phyloP scores from a whole-genome alignment of 2,113 vertebrate species.

The Callipepla californica region DNA sequence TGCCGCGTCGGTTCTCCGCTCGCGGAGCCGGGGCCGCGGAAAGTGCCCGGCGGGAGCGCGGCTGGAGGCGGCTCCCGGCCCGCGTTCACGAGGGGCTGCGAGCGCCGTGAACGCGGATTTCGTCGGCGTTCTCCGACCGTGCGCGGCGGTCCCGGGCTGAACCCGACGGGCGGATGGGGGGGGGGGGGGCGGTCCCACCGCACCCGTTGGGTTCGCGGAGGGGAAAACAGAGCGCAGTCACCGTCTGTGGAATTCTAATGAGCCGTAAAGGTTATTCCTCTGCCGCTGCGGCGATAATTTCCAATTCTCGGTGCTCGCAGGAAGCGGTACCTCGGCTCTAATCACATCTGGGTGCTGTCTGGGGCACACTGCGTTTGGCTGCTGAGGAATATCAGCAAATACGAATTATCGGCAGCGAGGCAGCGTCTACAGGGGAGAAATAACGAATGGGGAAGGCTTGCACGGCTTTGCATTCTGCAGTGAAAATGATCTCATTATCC shows the following conservation, averaged over 20 bases:
- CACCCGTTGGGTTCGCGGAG: not conserved
- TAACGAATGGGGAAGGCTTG: not conserved
- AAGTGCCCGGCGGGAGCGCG: too few species aligned
- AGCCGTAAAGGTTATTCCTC: slow-evolving; percentile 64
- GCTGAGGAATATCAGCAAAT: slow-evolving; percentile 18
- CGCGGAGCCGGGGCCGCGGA: too few species aligned
- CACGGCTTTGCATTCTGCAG: slow-evolving; percentile 7
- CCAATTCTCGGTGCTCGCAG: not conserved
- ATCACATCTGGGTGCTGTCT: not conserved
- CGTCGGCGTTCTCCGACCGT: too few species aligned
- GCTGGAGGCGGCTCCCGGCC: too few species aligned
- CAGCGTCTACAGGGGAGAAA: slow-evolving; percentile 22
- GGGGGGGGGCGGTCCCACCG: not conserved
- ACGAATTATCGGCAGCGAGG: not conserved
- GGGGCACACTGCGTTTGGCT: not conserved
- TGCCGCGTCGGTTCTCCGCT: too few species aligned
- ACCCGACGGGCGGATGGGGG: too few species aligned
- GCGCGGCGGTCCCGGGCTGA: too few species aligned
- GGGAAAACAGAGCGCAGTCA: not conserved
- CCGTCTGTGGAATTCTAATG: slow-evolving; percentile 48
- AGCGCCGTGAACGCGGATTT: too few species aligned
- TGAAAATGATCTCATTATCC: slow-evolving; percentile 53
- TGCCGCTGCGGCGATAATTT: slow-evolving; percentile 26
- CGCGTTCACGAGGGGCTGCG: too few species aligned
- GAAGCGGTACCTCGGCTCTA: not conserved